Percentiles rank a stretch among this genome's conserved stretches.
Evolutionary conservation across 2,888 invertebrate species (phyloP).

Genomic region (Ormyrus labotus): DNA sequence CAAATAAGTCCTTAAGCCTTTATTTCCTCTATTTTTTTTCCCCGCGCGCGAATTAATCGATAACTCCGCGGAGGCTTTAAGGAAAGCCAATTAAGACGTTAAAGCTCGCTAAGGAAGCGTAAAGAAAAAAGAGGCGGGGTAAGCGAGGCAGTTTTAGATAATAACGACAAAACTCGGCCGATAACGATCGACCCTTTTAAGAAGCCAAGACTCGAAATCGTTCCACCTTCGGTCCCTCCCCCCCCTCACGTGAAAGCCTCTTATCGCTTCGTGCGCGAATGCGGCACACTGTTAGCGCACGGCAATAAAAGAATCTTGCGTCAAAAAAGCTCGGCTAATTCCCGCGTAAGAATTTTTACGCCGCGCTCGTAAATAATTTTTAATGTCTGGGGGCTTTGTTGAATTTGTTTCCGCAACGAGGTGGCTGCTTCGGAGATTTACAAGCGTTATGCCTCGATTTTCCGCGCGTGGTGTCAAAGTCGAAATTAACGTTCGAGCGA

Average conservation of each 20-base stretch:
- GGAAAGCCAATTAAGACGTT: slow-evolving; percentile 14
- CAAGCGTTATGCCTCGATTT: too few relatives aligned
- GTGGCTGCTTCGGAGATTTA: too few relatives aligned
- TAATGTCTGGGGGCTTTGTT: too few relatives aligned
- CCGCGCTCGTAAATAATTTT: too few relatives aligned
- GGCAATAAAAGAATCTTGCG: neutral
- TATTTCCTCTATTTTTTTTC: too few relatives aligned
- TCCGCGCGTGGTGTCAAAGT: too few relatives aligned
- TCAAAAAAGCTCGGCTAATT: too few relatives aligned
- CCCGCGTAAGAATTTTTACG: too few relatives aligned
- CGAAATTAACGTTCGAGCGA: neutral
- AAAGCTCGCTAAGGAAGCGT: slow-evolving; percentile 23
- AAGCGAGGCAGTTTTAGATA: slow-evolving; percentile 23
- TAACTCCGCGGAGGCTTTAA: neutral
- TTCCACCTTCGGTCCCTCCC: neutral
- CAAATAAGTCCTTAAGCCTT: too few relatives aligned
- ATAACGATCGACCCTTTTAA: slow-evolving; percentile 39
- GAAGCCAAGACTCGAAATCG: neutral
- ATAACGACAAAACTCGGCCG: slow-evolving; percentile 35
- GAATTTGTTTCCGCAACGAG: too few relatives aligned
- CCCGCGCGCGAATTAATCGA: neutral
- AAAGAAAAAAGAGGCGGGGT: neutral
- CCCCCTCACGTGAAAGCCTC: neutral
- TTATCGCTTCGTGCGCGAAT: slow-evolving; percentile 12
- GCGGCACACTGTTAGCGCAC: neutral